Evolutionary conservation across 2,888 invertebrate genomes (phyloP), one percentile per base, ranked within the genome.

Genomic region (Agrotis ipsilon): DNA sequence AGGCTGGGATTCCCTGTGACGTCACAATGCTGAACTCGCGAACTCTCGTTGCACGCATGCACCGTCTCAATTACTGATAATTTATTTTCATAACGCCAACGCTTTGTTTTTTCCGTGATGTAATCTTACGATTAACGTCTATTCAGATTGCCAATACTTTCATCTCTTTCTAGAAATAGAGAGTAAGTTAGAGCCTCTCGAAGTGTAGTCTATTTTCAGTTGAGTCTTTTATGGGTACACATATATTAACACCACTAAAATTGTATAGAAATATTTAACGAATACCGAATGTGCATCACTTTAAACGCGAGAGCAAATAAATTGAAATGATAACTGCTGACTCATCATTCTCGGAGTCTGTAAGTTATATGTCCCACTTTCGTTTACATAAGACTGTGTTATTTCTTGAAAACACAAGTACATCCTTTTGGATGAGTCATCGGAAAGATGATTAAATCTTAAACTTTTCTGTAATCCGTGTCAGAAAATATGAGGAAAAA

Each of bases 1-100:
- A 80, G 72, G 59, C 83, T 78, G 94, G 93, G 84, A 91, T 91
- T 93, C 89, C 93, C 93, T 85, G 74, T 90, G 91, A 90, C 88
- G 85, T 84, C 65, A 65, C 52, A 32, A 24, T 43, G 43, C 45
- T 60, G 21, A 46, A 19, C 46, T 62, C 52, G 60, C 39, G 48
- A 55, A 49, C 43, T 60, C 45, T 77, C 13, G n/a, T 16, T 61
- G 58, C 48, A 69, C 11, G 18, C 39, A 48, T 9, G 51, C 24
- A 61, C 27, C 14, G 62, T 63, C 39, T 52, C 49, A 55, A 52
- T 65, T 51, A 48, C 16, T 51, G 63, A 61, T 67, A 71, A 52
- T 45, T 52, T 62, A n/a, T 58, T 51, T 78, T n/a, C n/a, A n/a
- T n/a, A n/a, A 45, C 11, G 16, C 32, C 32, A 32, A 32, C 32